Evolutionary conservation across 2,113 vertebrate species (phyloP), one percentile per base, ranked within the genome.

Genomic region (Edolisoma coerulescens): DNA sequence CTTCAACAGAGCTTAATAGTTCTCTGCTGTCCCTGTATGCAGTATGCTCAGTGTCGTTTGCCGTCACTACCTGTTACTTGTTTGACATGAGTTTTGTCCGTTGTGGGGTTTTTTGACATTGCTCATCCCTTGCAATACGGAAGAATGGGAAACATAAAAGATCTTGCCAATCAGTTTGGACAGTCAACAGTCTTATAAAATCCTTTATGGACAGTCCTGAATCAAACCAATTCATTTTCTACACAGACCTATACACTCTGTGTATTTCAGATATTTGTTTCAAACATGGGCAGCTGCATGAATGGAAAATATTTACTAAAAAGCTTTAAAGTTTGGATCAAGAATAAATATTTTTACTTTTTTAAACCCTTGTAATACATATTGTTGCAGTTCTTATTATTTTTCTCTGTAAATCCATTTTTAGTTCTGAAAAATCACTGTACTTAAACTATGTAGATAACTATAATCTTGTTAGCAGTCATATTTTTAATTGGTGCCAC

Each of bases 311-410:
- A 88, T 86, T 96, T 94, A 73, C 79, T 80, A 91, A 94, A 94
- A 84, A 96, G 94, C 90, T 97, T 97, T 96, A 94, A 93, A 80
- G 79, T 93, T 96, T 89, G 85, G 71, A 96, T 92, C 69, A 60
- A 82, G 50, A 85, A 83, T 82, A 88, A 73, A 91, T 79, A 86
- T 95, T 91, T 95, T 96, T 92, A 94, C 89, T 96, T 96, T 95
- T 96, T 67, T 96, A 96, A 93, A 96, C 71, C 92, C 96, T 95
- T 96, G 61, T 91, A 87, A 89, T 92, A 82, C 84, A 81, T 87
- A 71, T 68, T 92, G 23, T 80, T 88, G 67, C 12, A 0, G 24
- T 76, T 80, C 59, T 78, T 69, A 75, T 94, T 84, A 52, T 8
- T 89, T 89, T 88, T 90, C 50, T 90, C 73, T 91, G 71, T 83